Base-by-base conservation (phyloP, 1,140 invertebrate species). In the Ladona fulva region DNA sequence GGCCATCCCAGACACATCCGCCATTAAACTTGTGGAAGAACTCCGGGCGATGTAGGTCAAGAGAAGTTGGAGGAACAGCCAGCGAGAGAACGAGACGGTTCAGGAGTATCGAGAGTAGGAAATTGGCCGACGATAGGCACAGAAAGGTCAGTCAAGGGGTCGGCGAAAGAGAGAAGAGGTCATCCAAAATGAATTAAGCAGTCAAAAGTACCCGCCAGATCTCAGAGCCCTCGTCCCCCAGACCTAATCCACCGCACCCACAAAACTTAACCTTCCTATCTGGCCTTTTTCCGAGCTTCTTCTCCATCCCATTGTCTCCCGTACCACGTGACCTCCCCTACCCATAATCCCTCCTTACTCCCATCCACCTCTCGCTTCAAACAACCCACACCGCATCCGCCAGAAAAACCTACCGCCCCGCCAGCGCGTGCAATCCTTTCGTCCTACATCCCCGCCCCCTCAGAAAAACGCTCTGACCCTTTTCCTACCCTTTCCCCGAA, bases 101-200 rank as follows among this genome's bases (percentile, higher is more conserved):
- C 14, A n/a, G n/a, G n/a, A n/a, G 14, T 19, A 66, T 16, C n/a
- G 52, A 22, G 52, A 66, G 52, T 1, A 66, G 52, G 52, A 66
- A 66, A 66, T 66, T 22, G 29, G 29, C 29, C 29, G 29, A n/a
- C n/a, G n/a, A n/a, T n/a, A n/a, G n/a, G 29, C 29, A 5, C 29
- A 5, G 29, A 37, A 37, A 37, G 29, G 29, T 22, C 52, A 66
- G n/a, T 22, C 12, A 12, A 66, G n/a, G 12, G 52, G 52, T 16
- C n/a, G 52, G 52, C 5, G 19, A 19, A 52, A 19, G 19, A 1
- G 52, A 12, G 52, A 22, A 19, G 52, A 66, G 52, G 52, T 66
- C 52, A 66, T 66, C 52, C 52, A 66, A 66, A 66, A 66, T 66
- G 52, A 66, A 66, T 66, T 66, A 66, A 66, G 52, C 52, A 66